Evolutionary conservation across 2,888 invertebrate species (phyloP).

Genomic region (Glyphotaelius pellucidus): DNA sequence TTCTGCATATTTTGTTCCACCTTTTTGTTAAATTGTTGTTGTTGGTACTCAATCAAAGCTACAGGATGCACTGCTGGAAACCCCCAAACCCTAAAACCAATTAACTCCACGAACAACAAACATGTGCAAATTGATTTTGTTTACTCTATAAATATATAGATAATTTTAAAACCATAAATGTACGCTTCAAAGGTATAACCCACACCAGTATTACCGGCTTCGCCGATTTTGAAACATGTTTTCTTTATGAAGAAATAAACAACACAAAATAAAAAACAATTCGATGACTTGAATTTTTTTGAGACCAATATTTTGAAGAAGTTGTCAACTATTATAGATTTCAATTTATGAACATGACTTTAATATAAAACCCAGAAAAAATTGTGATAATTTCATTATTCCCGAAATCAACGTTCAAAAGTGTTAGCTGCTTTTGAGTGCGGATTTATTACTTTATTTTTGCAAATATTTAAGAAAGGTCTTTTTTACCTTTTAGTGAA

Average conservation of each 20-base stretch:
- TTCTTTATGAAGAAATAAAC: background rate
- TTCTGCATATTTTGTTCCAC: background rate
- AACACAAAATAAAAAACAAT: too few relatives aligned
- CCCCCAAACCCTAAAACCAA: background rate
- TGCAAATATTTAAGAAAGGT: background rate
- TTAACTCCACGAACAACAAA: background rate
- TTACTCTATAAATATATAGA: background rate
- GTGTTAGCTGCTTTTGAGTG: background rate
- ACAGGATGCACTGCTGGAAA: background rate
- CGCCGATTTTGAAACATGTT: background rate
- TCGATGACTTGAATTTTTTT: too few relatives aligned
- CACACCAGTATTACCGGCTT: background rate
- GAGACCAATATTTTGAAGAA: too few relatives aligned
- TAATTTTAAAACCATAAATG: background rate
- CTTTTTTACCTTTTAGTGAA: background rate
- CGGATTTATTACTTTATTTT: background rate
- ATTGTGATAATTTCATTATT: background rate
- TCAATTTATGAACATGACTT: background rate
- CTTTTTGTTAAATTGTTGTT: too few relatives aligned
- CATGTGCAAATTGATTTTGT: background rate
- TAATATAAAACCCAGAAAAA: background rate
- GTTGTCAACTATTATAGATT: too few relatives aligned
- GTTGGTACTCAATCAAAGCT: background rate
- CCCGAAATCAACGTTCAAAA: background rate
- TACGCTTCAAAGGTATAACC: background rate